phyloP scores from a whole-genome alignment of 2,797 vertebrate genomes.

The Hippoglossus hippoglossus region DNA sequence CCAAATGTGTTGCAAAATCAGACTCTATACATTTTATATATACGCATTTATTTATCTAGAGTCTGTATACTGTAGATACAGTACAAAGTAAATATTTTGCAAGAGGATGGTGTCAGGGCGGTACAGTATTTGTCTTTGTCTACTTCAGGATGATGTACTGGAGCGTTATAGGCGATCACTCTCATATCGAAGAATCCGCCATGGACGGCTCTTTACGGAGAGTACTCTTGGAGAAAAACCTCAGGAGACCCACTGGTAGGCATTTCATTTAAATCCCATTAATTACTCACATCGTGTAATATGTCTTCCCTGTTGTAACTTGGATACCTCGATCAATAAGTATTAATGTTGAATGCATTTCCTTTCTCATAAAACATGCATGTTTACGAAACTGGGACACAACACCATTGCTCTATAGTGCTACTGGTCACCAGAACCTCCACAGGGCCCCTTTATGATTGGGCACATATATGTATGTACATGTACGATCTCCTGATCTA shows the following conservation, averaged over 20 bases:
- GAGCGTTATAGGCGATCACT: slow-evolving; percentile 96
- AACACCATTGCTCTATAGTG: not conserved
- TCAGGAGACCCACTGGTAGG: slow-evolving; percentile 95
- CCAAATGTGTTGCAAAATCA: not conserved
- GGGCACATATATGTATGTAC: no score
- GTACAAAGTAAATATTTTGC: not conserved
- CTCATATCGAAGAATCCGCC: slow-evolving; percentile 96
- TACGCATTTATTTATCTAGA: not conserved
- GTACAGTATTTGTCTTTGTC: slow-evolving; percentile 23
- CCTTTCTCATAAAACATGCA: not conserved
- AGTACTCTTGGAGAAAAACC: slow-evolving; percentile 94
- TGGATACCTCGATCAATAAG: not conserved
- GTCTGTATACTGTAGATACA: not conserved
- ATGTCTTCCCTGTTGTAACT: not conserved
- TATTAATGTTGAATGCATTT: not conserved
- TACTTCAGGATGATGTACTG: slow-evolving; percentile 97
- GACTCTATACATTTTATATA: not conserved
- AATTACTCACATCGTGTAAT: not conserved
- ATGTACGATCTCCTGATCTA: no score
- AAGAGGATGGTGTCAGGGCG: not conserved
- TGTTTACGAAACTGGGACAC: no score
- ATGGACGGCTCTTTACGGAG: slow-evolving; percentile 97
- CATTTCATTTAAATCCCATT: slow-evolving; percentile 1
- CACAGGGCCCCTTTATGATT: no score
- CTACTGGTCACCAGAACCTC: no score